phyloP scores from a whole-genome alignment of 2,888 invertebrate genomes.

The Lasioglossum leucozonium region DNA sequence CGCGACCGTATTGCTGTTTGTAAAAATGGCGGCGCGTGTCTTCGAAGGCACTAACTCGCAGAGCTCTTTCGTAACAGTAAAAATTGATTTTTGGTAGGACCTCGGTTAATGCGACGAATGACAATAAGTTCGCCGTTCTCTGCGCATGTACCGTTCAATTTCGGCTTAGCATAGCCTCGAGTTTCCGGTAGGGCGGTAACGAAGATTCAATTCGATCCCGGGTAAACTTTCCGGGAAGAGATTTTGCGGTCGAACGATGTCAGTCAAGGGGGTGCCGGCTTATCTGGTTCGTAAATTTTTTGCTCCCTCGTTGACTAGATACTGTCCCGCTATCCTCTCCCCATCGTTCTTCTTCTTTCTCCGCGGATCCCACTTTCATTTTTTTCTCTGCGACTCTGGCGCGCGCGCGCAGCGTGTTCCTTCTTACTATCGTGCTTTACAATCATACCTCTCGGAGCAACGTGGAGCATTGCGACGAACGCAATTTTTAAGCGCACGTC shows the following conservation, averaged over 20 bases:
- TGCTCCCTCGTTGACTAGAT: constrained; percentile 50
- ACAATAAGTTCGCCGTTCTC: no score
- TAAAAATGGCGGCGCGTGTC: neutral
- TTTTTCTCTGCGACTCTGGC: neutral
- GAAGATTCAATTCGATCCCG: constrained; percentile 42
- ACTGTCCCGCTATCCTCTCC: constrained; percentile 17
- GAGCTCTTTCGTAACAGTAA: neutral
- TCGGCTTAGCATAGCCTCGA: neutral
- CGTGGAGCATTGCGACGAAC: neutral
- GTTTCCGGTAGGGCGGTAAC: neutral
- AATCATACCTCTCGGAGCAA: neutral
- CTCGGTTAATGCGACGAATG: neutral
- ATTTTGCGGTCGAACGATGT: constrained; percentile 30
- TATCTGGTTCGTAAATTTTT: constrained; percentile 60
- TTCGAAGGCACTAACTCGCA: neutral
- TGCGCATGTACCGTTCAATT: neutral
- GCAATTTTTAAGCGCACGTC: neutral
- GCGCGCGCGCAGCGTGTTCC: neutral
- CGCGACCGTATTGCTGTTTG: no score
- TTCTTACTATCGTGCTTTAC: neutral
- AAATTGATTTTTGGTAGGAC: neutral
- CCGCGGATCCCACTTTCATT: constrained; percentile 7
- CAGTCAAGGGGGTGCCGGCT: constrained; percentile 22
- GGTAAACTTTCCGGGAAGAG: constrained; percentile 28
- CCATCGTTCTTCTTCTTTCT: neutral